Evolutionary conservation across 2,888 invertebrate genomes (phyloP), one percentile per base, ranked within the genome.

Genomic region (Pandemis corylana): DNA sequence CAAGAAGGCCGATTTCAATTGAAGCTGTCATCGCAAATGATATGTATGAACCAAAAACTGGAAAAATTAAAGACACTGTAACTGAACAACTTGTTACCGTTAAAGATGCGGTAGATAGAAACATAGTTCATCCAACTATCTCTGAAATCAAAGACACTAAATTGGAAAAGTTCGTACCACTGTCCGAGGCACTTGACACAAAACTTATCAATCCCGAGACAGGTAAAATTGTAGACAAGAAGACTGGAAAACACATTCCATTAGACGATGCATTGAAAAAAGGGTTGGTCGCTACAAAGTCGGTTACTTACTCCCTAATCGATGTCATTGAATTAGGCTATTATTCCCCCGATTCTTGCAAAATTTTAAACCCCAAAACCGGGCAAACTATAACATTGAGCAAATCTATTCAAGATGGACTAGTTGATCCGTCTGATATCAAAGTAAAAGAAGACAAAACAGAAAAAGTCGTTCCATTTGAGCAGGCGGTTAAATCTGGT

Each of bases 111-210:
- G 96, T 98, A 66, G 95, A 96, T 79, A 95, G 97, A 82, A 97
- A 97, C 80, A 96, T 98, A 77, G 95, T 98, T 44, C 97, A 98
- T 89, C 96, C 97, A 0, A 96, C 96, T 77, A 97, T 97, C 79
- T 97, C 97, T 6, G 96, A 97, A 88, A 96, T 98, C 78, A 97
- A 97, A 86, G 97, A 98, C 85, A 96, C 97, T 0, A 95, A 96
- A 81, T 95, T 96, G 65, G 96, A 97, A 71, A 95, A 96, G 78
- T 96, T 96, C 78, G 89, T 98, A 1, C 95, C 97, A 6, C 93
- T 98, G 67, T 95, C 96, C 63, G 97, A 97, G 86, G 97, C 98
- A 46, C 92, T 98, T 65, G 93, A 96, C 66, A 95, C 94, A 56
- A 96, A 96, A 80, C 89, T 98, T 44, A 92, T 98, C 28, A 93